Base-by-base conservation (phyloP, 2,888 invertebrate genomes). In the Drosophila neoperkinsi region DNA sequence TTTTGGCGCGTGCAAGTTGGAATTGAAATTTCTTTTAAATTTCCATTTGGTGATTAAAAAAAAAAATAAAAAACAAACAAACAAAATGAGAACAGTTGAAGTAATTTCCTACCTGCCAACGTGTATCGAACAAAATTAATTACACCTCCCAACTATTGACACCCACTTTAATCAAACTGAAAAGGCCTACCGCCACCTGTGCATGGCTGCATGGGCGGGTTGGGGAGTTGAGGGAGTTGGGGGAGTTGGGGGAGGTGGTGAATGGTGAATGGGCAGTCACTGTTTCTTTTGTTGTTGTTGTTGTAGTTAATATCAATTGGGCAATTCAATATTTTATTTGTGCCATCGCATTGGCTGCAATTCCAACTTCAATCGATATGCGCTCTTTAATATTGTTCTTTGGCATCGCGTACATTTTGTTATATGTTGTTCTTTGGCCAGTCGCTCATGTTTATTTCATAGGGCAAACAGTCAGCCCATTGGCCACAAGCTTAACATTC, bases 311-410 rank as follows among this genome's bases (percentile, higher is more conserved):
- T 77, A 63, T 61, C 61, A 67, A 77, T 74, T 67, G 59, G 63
- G 52, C 65, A 79, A 87, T 79, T 81, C 68, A 81, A 88, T 81
- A 75, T 67, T 82, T 85, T 63, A 88, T 84, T 79, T 81, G 84
- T 84, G 81, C 61, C 84, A 83, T 79, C 85, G 81, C 52, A 77
- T 74, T 64, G 84, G 84, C 68, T 82, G 84, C 79, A 70, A 70
- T 76, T 86, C 43, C 69, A 64, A 71, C 69, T 53, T 34, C 69
- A 59, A 75, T 83, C 74, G 74, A 81, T 88, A 73, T 51, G 53
- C 33, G 33, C 25, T 25, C 53, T 21, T 53, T 34, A 16, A 28
- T 25, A 6, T 25, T 55, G 34, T 25, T 52, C 31, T 43, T 59
- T 41, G 28, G n/a, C 21, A 16, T 21, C 16, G 16, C 49, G 33